These are phyloP conservation scores for Palythoa caribaeorum DNA, from an alignment of 92 coral and sea anemone genomes.

Conservation along the genomic window DNA sequence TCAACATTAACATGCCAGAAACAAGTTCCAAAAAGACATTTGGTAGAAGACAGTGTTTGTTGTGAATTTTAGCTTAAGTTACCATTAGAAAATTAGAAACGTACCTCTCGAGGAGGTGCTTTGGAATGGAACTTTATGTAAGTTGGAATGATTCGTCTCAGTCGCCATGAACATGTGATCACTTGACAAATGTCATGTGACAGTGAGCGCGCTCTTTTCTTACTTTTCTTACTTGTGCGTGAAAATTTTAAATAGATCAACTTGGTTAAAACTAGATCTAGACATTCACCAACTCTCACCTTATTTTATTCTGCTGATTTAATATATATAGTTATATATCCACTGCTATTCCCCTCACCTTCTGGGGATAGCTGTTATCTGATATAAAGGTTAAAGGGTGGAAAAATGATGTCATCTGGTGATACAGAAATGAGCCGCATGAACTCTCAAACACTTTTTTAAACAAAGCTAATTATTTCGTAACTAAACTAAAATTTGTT, in stretches of 20 bases:
- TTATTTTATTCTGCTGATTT: not conserved
- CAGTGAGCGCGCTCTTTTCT: too few relatives aligned
- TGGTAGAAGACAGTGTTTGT: not conserved
- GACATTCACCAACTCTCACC: not conserved
- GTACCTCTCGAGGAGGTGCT: not conserved
- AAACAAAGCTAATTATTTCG: too few relatives aligned
- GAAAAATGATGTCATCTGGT: too few relatives aligned
- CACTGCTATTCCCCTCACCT: too few relatives aligned
- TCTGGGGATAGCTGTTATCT: too few relatives aligned
- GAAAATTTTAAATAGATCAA: not conserved
- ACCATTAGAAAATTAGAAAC: too few relatives aligned
- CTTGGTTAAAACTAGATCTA: not conserved
- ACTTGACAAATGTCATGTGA: too few relatives aligned
- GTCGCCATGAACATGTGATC: not conserved
- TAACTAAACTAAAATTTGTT: not conserved
- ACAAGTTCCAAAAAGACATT: conserved; percentile 18
- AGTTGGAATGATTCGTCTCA: not conserved
- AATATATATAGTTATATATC: too few relatives aligned
- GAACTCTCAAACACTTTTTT: too few relatives aligned
- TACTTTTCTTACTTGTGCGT: not conserved
- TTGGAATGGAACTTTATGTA: not conserved
- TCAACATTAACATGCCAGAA: conserved; percentile 41
- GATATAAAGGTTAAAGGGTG: too few relatives aligned
- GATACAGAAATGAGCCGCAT: too few relatives aligned
- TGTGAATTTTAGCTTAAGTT: not conserved